Conservation (phyloP, 2,888 invertebrate species). For the Trissolcus japonicus region DNA sequence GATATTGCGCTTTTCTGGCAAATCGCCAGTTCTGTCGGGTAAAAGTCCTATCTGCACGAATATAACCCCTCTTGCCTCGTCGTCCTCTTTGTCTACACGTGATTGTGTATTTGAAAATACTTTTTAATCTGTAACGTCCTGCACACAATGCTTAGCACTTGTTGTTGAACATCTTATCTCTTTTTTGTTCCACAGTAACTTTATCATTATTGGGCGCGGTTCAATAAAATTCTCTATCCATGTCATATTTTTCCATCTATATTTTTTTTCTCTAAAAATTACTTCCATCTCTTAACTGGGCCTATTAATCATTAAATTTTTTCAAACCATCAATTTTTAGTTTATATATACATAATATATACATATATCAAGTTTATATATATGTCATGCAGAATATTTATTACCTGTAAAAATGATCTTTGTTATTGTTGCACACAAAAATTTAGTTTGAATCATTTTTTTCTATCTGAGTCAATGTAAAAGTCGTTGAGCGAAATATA, state of each 20-base stretch:
- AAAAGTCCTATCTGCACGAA: constrained; percentile 50
- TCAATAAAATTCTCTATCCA: constrained; percentile 9
- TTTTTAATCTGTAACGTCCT: constrained; percentile 51
- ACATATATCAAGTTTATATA: no score
- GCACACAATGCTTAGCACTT: constrained; percentile 32
- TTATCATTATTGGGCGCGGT: constrained; percentile 37
- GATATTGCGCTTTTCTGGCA: constrained; percentile 68
- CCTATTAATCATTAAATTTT: no score
- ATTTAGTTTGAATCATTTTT: no score
- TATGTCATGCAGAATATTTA: no score
- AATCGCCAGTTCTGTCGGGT: constrained; percentile 61
- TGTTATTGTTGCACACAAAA: no score
- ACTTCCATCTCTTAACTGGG: no score
- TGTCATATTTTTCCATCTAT: neutral
- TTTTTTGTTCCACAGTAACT: constrained; percentile 22
- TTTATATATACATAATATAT: no score
- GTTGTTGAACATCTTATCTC: constrained; percentile 39
- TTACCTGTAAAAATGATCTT: no score
- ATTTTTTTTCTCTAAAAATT: neutral
- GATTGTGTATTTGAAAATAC: constrained; percentile 40
- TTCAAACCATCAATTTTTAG: no score
- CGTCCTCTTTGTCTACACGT: constrained; percentile 46
- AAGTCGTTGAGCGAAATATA: no score
- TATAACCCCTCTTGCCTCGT: constrained; percentile 48
- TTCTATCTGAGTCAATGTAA: no score